These are phyloP conservation scores for Lagorchestes hirsutus DNA, from an alignment of 2,797 vertebrate species.

Conservation along the genomic window DNA sequence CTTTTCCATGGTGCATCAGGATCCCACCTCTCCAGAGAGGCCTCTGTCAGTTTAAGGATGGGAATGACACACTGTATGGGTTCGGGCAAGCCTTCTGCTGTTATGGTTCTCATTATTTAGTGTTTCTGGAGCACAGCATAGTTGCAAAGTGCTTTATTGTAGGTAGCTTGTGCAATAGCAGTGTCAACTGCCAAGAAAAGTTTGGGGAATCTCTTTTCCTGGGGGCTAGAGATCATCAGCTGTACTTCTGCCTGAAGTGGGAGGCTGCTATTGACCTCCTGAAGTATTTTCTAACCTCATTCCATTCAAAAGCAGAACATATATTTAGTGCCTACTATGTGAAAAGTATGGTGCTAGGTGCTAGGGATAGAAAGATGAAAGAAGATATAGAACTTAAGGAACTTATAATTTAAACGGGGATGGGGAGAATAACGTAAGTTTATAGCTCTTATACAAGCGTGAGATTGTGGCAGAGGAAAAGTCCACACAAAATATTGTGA, in stretches of 20 bases:
- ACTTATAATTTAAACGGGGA: background rate
- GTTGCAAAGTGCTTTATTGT: conserved; percentile 26
- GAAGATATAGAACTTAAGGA: background rate
- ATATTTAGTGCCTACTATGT: background rate
- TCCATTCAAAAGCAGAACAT: conserved; percentile 21
- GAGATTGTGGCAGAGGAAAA: background rate
- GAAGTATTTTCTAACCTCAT: conserved; percentile 22
- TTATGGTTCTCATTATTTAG: background rate
- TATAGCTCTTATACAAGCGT: background rate
- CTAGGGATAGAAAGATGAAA: background rate
- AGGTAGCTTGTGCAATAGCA: background rate
- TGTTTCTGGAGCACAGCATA: background rate
- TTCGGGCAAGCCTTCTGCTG: background rate
- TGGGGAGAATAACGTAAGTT: background rate
- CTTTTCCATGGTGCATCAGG: background rate
- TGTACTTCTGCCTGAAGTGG: conserved; percentile 28
- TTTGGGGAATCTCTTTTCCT: conserved; percentile 28
- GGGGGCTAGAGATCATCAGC: conserved; percentile 17
- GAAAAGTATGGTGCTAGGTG: background rate
- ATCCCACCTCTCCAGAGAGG: background rate
- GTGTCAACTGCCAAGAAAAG: conserved; percentile 12
- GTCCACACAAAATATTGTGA: background rate
- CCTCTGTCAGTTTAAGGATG: background rate
- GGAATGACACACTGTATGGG: fast-evolving
- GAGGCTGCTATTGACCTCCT: conserved; percentile 41